Base-by-base conservation (phyloP, 1,140 invertebrate species). In the Atta colombica region DNA sequence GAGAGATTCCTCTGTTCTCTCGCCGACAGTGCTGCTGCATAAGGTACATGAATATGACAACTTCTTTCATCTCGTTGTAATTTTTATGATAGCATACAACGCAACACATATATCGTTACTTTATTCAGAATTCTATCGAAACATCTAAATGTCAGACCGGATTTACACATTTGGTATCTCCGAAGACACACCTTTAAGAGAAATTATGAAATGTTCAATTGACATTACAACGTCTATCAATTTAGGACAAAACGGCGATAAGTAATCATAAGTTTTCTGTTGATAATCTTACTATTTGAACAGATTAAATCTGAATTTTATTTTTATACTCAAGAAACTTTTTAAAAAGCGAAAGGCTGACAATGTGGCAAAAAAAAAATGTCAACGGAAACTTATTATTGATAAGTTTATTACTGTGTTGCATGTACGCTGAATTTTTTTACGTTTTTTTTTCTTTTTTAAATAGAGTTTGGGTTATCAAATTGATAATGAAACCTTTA, bases 1-100 rank as follows among this genome's bases (percentile, higher is more conserved):
- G 35, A 75, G 35, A 71, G 53, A 49, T 60, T 61, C 55, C 14
- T 84, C 80, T 51, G 39, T 61, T 61, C 69, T 61, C 58, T 74
- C 58, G 53, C 51, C 69, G 68, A 16, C 21, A 12, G 51, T 25
- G 49, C 49, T 39, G 65, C 31, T 39, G 49, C 49, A 21, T 14
- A 39, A 69, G 21, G n/a, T 55, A 21, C 16, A 39, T 63, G 28
- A 45, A 61, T 21, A 6, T 18, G 45, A 21, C 14, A 35, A 12
- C 3, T 81, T n/a, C n/a, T 71, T 12, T 82, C 49, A 3, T 68
- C 25, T 21, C 39, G 25, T 49, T 74, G 5, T 8, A 49, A 74
- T 61, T 49, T 61, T 84, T 35, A 39, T n/a, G 68, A 49, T 45
- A 12, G 5, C n/a, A 3, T 2, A 12, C 21, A 16, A 35, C 18